Conservation (phyloP, 1,140 invertebrate genomes). For the Ceratosolen fusciceps region DNA sequence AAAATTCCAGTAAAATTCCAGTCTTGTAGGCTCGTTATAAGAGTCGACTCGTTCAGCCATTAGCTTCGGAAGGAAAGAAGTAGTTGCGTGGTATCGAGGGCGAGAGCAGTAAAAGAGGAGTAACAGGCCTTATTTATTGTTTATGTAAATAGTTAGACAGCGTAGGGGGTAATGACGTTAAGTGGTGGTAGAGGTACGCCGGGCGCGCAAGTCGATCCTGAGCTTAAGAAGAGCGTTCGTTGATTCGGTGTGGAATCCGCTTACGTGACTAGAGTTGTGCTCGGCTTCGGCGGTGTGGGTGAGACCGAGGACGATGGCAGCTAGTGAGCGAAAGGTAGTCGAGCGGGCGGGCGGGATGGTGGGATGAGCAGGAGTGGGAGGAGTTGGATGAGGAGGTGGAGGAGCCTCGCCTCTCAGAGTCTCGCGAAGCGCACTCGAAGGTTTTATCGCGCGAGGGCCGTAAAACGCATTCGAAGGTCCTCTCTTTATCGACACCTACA, state of each 20-base stretch:
- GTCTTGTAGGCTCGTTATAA: too few species aligned
- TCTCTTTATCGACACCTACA: constrained; percentile 43
- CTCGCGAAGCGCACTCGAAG: constrained; percentile 13
- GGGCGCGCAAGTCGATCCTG: neutral
- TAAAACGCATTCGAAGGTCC: constrained; percentile 50
- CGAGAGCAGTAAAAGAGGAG: neutral
- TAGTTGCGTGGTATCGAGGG: neutral
- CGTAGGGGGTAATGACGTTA: too few species aligned
- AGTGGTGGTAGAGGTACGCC: too few species aligned
- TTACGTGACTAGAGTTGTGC: neutral
- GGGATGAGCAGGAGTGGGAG: too few species aligned
- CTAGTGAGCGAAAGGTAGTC: too few species aligned
- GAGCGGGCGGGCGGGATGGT: neutral
- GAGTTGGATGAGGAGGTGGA: too few species aligned
- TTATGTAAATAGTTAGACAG: neutral
- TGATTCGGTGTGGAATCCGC: constrained; percentile 14
- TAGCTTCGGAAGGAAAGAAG: neutral
- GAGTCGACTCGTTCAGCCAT: neutral
- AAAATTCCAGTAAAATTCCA: neutral
- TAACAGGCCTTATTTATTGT: neutral
- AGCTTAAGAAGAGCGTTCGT: neutral
- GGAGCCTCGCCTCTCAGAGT: too few species aligned
- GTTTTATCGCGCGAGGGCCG: constrained; percentile 55
- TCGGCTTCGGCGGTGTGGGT: too few species aligned
- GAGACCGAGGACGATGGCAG: too few species aligned